Base-by-base conservation (phyloP, 2,888 invertebrate species). In the Oligia latruncula region DNA sequence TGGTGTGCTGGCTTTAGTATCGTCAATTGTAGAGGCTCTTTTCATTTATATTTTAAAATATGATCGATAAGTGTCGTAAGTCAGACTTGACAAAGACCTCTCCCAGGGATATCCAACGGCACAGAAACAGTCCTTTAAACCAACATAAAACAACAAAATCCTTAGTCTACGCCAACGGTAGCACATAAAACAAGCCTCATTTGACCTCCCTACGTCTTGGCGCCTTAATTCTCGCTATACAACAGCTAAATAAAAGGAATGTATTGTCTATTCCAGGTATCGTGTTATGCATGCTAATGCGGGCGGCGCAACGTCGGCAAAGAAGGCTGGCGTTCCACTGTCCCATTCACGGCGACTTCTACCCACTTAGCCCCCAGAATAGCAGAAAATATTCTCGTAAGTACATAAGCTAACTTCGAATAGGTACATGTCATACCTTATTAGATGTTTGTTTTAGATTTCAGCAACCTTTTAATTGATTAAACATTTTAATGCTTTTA, bases 291-390 rank as follows among this genome's bases (percentile, higher is more conserved):
- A 97, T 97, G 90, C 93, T 98, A 87, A 98, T 98, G 92, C 96
- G 98, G 74, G 96, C 98, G 55, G 98, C 98, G 3, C 97, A 98
- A 85, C 97, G 97, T 75, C 96, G 97, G 64, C 98, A 98, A 90
- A 97, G 98, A 77, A 97, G 98, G 68, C 97, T 98, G 82, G 98
- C 98, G 77, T 98, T 98, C 95, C 98, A 98, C 94, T 98, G 98
- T 93, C 98, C 98, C 52, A 97, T 98, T 70, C 98, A 98, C 90
- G 98, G 98, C 11, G 98, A 98, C 94, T 98, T 98, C 94, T 98
- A 98, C 92, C 98, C 98, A 5, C 95, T 98, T 64, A 98, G 98
- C 92, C 98, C 98, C 46, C 97, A 97, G 81, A 97, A 97, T 80
- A 95, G 93, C 83, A 95, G 97, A 88, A 96, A 96, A 91, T 96